These are phyloP conservation scores for Mirounga angustirostris DNA, from an alignment of 2,113 vertebrate species.

Conservation along the genomic window DNA sequence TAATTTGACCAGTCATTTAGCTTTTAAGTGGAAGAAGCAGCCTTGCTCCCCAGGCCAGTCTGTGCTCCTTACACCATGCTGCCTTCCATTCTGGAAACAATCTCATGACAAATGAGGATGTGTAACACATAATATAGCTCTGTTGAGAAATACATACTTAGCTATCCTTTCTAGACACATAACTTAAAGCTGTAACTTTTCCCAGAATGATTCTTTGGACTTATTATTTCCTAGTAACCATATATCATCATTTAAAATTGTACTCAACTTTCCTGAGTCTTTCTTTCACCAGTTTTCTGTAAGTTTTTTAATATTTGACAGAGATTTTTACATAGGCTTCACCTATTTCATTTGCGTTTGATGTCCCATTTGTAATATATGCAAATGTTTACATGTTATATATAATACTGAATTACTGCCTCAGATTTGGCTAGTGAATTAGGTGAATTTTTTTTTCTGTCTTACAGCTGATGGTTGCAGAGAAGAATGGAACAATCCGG, in stretches of 20 bases:
- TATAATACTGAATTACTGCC: not conserved
- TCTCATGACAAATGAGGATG: not conserved
- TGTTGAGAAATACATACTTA: not conserved
- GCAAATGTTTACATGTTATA: not conserved
- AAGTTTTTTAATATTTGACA: not conserved
- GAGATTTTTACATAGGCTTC: not conserved
- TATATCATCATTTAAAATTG: slow-evolving; percentile 6
- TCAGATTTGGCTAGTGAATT: slow-evolving; percentile 31
- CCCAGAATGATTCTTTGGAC: not conserved
- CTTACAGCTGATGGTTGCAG: slow-evolving; percentile 96
- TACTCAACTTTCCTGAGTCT: not conserved
- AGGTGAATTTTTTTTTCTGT: slow-evolving; percentile 42
- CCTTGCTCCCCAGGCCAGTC: not conserved
- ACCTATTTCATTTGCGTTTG: not conserved
- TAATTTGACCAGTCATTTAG: not conserved
- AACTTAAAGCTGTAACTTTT: not conserved
- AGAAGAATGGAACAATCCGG: slow-evolving; percentile 95
- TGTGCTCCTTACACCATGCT: not conserved
- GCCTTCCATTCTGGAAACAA: not conserved
- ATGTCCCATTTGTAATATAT: not conserved
- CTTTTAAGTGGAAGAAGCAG: not conserved
- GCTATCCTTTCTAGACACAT: not conserved
- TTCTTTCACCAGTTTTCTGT: slow-evolving; percentile 8
- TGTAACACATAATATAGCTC: not conserved
- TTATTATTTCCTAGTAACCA: not conserved